Conservation (phyloP, 2,888 invertebrate genomes). For the Cephus pygmeus region DNA sequence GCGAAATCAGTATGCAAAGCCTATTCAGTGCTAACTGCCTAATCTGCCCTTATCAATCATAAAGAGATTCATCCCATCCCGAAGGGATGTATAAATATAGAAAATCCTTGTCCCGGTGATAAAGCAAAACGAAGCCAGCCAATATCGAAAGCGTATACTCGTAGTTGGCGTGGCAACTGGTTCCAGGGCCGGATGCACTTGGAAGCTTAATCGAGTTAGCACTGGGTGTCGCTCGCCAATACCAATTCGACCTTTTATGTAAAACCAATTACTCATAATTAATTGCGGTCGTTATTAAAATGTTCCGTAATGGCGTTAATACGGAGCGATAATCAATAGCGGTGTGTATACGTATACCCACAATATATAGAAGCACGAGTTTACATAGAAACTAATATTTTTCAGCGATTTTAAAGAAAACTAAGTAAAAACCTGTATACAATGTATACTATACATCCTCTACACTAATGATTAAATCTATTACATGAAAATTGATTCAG, state of each 20-base stretch:
- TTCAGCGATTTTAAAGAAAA: no score
- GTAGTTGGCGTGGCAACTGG: no score
- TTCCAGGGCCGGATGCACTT: conserved; percentile 24
- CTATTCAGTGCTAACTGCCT: neutral
- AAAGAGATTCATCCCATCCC: neutral
- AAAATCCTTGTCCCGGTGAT: no score
- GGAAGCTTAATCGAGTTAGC: conserved; percentile 32
- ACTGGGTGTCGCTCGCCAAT: conserved; percentile 17
- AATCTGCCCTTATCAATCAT: conserved; percentile 1
- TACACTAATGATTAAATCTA: no score
- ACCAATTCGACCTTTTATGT: conserved; percentile 27
- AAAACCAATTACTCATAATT: conserved; percentile 23
- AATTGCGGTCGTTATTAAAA: conserved; percentile 26
- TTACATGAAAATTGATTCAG: no score
- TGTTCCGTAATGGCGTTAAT: conserved; percentile 24
- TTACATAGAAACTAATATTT: no score
- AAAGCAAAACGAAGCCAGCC: no score
- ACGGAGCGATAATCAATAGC: conserved; percentile 18
- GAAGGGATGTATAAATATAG: no score
- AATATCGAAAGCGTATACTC: no score
- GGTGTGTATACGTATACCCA: neutral
- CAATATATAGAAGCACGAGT: no score
- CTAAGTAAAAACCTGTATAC: no score
- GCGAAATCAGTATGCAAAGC: neutral
- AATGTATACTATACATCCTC: no score